Percentiles rank a stretch among this genome's conserved stretches.
phyloP scores from a whole-genome alignment of 2,797 vertebrate genomes.

The Darevskia nairensis region DNA sequence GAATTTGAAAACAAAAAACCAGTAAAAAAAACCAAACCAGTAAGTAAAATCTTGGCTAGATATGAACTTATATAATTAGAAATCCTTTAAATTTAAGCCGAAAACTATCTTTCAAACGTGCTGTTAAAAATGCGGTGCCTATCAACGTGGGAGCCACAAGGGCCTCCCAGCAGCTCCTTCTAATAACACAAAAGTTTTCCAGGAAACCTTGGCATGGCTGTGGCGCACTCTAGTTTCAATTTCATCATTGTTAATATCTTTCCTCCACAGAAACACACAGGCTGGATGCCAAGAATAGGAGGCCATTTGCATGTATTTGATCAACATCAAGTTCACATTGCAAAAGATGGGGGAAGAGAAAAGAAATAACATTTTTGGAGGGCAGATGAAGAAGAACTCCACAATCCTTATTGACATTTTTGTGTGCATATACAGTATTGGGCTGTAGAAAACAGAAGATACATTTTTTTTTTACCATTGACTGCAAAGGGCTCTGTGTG shows the following conservation, averaged over 20 bases:
- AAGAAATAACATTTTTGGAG: slow-evolving; percentile 38
- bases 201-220: slow-evolving; percentile 38
- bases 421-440: not conserved
- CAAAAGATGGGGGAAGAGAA: slow-evolving; percentile 23
- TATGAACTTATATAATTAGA: slow-evolving; percentile 13
- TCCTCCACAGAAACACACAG: slow-evolving; percentile 49
- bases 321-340: slow-evolving; percentile 4
- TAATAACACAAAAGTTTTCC: slow-evolving; percentile 45
- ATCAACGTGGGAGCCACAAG: slow-evolving; percentile 42
- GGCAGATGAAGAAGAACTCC: slow-evolving; percentile 14
- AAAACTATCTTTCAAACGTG: slow-evolving; percentile 8
- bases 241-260: slow-evolving; percentile 39
- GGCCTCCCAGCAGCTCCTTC: slow-evolving; percentile 41
- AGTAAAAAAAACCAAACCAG: not conserved
- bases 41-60: not conserved
- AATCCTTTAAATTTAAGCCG: slow-evolving; percentile 38
- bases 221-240: slow-evolving; percentile 1
- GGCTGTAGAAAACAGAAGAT: slow-evolving; percentile 11
- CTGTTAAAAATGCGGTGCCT: slow-evolving; percentile 40
- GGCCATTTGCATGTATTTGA: slow-evolving; percentile 4
- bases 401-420: not conserved
- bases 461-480: not conserved
- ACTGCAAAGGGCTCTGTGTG: slow-evolving; percentile 15
- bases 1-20: not conserved
- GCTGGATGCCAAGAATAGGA: not conserved